Percentiles rank a stretch among this genome's conserved stretches.
phyloP scores from a whole-genome alignment of 2,797 vertebrate species.

The Pogoniulus pusillus region DNA sequence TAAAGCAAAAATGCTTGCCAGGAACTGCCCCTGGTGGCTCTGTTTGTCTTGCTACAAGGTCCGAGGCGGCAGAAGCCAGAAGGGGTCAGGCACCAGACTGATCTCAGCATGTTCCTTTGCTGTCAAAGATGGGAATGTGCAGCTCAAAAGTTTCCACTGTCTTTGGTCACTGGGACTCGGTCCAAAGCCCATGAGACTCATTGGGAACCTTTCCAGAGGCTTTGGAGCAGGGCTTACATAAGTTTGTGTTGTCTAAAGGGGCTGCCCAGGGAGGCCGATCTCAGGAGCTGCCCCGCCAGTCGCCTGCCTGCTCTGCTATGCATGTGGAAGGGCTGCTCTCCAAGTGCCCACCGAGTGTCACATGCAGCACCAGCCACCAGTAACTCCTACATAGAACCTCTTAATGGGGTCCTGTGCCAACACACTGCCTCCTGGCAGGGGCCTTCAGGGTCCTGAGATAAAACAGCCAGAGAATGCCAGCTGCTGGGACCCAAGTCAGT shows the following conservation, averaged over 20 bases:
- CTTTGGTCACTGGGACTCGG: constrained; percentile 13
- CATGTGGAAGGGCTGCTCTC: background rate
- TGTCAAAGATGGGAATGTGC: background rate
- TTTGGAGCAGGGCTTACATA: background rate
- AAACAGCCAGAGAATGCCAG: background rate
- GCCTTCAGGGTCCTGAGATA: background rate
- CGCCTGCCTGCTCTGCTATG: background rate
- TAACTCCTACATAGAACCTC: background rate
- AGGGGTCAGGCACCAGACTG: constrained; percentile 10
- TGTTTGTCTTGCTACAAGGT: constrained; percentile 7
- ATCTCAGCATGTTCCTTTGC: background rate
- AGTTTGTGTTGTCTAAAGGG: background rate
- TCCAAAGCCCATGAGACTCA: background rate
- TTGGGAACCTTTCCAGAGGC: background rate
- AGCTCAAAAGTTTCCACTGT: constrained; percentile 37
- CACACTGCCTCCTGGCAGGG: background rate
- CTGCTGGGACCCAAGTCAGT: background rate
- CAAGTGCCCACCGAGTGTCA: background rate
- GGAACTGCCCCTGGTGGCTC: background rate
- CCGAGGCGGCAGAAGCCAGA: background rate
- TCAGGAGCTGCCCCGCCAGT: background rate
- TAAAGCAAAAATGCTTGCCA: constrained; percentile 27
- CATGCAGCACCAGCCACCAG: rapidly evolving
- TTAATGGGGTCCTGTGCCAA: too few species aligned
- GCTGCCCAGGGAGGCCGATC: background rate